Base-by-base conservation (phyloP, 2,888 invertebrate genomes). In the Hemithea aestivaria region DNA sequence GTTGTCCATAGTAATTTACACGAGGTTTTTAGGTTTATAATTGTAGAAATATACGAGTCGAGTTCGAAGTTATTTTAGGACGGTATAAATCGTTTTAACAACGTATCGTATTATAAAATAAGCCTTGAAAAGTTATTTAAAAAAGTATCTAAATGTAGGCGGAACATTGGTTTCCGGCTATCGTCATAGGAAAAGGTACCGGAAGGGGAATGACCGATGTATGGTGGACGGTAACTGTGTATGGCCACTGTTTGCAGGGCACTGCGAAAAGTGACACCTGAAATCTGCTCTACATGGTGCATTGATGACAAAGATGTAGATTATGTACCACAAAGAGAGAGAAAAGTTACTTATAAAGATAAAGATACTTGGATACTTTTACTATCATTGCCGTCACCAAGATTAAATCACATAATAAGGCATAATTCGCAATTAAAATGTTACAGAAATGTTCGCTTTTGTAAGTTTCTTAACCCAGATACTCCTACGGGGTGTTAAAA, bases 201-300 rank as follows among this genome's bases (percentile, higher is more conserved):
- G 73, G 74, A 75, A 74, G 72, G 69, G 64, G 60, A 71, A 71
- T 66, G 73, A 72, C 73, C 71, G 63, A 57, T 54, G 49, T 52
- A 54, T 58, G 56, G 53, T 54, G 49, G 53, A 54, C 58, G 56
- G 53, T 56, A 48, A 56, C 53, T 55, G 45, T 47, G 53, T 52
- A n/a, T 56, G 51, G 48, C 16, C 16, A 16, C 16, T 16, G 5
- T 16, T 16, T 16, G 16, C 62, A 62, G 56, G 53, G 47, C 46
- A 45, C 47, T 49, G 68, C 65, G 51, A 67, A 70, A 68, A 56
- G 48, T 60, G 59, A 44, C 64, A 69, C 64, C 60, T 66, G 40
- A 9, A 11, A 26, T 20, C 23, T 27, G 30, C 20, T 11, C 32
- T 10, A 32, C 12, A 29, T 34, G 26, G 21, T 20, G 11, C 24